Conservation (phyloP, 2,888 invertebrate species). For the Cepaea hortensis region DNA sequence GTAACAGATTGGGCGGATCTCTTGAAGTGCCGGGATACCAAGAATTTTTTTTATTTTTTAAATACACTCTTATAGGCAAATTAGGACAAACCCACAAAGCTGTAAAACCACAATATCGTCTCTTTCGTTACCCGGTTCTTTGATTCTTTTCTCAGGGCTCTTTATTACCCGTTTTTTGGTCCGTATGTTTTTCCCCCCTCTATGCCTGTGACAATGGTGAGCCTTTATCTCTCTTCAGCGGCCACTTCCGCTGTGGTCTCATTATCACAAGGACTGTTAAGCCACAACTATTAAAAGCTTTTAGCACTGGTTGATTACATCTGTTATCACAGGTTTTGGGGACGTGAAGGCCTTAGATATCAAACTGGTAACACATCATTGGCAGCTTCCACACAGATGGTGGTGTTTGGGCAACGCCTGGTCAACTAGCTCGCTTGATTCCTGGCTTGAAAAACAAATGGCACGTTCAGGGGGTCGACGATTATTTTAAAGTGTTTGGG, state of each 20-base stretch:
- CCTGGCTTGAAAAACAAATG: constrained; percentile 9
- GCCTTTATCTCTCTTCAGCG: background rate
- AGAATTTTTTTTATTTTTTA: too few species aligned
- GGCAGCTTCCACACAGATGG: constrained; percentile 18
- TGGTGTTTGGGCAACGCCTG: constrained; percentile 18
- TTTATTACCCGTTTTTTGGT: background rate
- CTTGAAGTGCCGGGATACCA: too few species aligned
- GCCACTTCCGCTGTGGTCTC: constrained; percentile 1
- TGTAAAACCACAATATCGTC: too few species aligned
- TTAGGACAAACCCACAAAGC: too few species aligned
- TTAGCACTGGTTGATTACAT: constrained; percentile 29
- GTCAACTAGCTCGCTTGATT: background rate
- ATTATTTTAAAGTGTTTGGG: too few species aligned
- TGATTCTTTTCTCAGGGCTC: too few species aligned
- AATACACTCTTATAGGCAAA: too few species aligned
- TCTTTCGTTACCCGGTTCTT: too few species aligned
- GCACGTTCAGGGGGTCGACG: background rate
- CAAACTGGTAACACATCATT: background rate
- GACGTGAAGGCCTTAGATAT: constrained; percentile 5
- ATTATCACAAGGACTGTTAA: constrained; percentile 10
- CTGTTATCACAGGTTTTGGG: constrained; percentile 6
- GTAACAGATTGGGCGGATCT: too few species aligned
- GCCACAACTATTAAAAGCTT: constrained; percentile 15
- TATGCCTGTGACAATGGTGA: background rate
- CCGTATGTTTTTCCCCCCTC: background rate